phyloP scores from a whole-genome alignment of 53 echinoderm and acorn worm species.

The Crossaster papposus region DNA sequence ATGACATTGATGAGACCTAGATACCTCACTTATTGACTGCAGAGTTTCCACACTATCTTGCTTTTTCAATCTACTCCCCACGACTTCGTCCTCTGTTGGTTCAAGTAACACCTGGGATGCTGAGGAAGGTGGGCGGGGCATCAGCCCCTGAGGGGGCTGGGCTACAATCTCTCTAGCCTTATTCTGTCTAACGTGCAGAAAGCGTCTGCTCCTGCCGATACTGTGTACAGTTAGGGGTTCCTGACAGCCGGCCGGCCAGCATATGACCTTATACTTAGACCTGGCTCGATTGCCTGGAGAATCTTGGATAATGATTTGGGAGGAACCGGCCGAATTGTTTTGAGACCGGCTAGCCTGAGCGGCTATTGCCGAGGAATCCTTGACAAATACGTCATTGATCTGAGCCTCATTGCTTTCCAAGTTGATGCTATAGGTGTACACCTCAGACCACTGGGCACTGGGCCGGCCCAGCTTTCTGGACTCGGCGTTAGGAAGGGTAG shows the following conservation, averaged over 20 bases:
- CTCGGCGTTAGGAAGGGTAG: constrained; percentile 30
- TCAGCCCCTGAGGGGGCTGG: constrained; percentile 27
- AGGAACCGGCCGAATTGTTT: constrained; percentile 47
- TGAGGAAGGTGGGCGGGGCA: constrained; percentile 34
- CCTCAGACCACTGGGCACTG: constrained; percentile 54
- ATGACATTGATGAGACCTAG: constrained; percentile 6
- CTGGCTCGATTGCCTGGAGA: background rate
- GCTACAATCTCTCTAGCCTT: constrained; percentile 8
- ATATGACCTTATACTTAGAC: constrained; percentile 49
- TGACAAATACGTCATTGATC: constrained; percentile 21
- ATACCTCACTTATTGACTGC: constrained; percentile 58
- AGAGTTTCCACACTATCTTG: constrained; percentile 51
- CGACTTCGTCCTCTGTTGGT: background rate
- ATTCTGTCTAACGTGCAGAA: constrained; percentile 29
- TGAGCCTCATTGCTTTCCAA: constrained; percentile 24
- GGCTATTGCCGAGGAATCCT: constrained; percentile 40
- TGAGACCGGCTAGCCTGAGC: constrained; percentile 44
- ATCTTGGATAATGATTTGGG: background rate
- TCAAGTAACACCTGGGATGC: constrained; percentile 35
- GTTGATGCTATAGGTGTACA: constrained; percentile 24
- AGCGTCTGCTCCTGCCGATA: constrained; percentile 39
- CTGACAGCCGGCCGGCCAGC: constrained; percentile 44
- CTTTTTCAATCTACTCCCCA: constrained; percentile 26
- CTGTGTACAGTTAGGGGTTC: constrained; percentile 45
- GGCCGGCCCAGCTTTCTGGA: constrained; percentile 26